Evolutionary conservation across 2,113 vertebrate species (phyloP), one percentile per base, ranked within the genome.

Genomic region (Xiphophorus hellerii): DNA sequence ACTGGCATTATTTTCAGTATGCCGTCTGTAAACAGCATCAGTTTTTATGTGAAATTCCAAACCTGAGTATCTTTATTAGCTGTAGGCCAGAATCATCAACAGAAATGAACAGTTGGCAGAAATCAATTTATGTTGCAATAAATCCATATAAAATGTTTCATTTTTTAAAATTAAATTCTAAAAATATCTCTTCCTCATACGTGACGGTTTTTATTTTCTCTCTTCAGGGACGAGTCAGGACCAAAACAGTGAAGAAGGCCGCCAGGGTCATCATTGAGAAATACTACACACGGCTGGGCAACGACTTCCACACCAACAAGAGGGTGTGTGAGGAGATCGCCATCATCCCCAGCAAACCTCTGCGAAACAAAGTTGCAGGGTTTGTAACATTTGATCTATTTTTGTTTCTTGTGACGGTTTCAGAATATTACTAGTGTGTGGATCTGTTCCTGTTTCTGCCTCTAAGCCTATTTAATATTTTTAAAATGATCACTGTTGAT

Each of bases 281-380:
- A 78, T 99, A 99, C 86, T 99, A 98, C 91, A 99, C 97, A 2
- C 97, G 97, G 4, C 94, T 99, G 31, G 97, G 97, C 5, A 99
- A 94, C 25, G 98, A 99, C 92, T 99, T 99, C 93, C 97, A 99
- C 94, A 96, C 96, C 74, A 99, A 99, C 94, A 99, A 99, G 92
- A 94, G 98, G 1, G 96, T 99, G 86, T 99, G 97, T 3, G 97
- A 99, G 92, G 98, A 99, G 87, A 99, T 99, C 76, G 96, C 97
- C 93, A 99, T 99, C 81, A 99, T 99, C 83, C 97, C 98, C 87
- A 99, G 97, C 95, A 99, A 99, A 90, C 97, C 96, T 77, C 96
- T 99, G 51, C 96, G 97, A 68, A 99, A 99, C 94, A 99, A 99
- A 89, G 98, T 99, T 5, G 97, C 98, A 3, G 98, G 98, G 98